These are phyloP conservation scores for Willowsia nigromaculata DNA, from an alignment of 2,888 invertebrate species.

Conservation along the genomic window DNA sequence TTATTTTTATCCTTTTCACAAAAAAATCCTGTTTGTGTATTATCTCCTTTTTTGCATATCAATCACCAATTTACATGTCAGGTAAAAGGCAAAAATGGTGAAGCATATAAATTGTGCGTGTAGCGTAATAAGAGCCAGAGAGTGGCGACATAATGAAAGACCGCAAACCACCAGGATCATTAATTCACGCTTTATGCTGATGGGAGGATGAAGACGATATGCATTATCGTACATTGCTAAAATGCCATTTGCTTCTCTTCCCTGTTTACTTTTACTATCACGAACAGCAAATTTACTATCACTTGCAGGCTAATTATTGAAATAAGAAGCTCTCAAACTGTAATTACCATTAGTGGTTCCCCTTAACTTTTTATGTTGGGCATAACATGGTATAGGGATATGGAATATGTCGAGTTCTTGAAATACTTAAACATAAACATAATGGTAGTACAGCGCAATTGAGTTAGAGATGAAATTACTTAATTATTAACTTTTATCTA, in stretches of 20 bases:
- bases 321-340: neutral
- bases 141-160: neutral
- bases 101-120: neutral
- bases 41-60: conserved; percentile 20
- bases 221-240: neutral
- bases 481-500: too few relatives aligned
- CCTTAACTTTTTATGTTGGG: neutral
- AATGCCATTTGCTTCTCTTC: neutral
- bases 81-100: neutral
- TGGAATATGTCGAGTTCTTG: neutral
- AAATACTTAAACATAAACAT: neutral
- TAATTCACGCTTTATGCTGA: conserved; percentile 18
- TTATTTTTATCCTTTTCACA: conserved; percentile 23
- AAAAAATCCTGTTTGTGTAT: neutral
- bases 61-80: conserved; percentile 36
- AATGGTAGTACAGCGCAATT: too few relatives aligned
- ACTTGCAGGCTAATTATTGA: neutral
- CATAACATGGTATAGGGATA: neutral
- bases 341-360: neutral
- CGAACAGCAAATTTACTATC: neutral
- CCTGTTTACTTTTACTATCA: neutral
- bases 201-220: neutral
- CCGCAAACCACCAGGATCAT: neutral
- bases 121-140: neutral
- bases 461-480: too few relatives aligned